A percentile compares a stretch with the other conserved stretches of the same genome.
Evolutionary conservation across 2,797 vertebrate genomes (phyloP).

Genomic region (Pangasius mekongensis): DNA sequence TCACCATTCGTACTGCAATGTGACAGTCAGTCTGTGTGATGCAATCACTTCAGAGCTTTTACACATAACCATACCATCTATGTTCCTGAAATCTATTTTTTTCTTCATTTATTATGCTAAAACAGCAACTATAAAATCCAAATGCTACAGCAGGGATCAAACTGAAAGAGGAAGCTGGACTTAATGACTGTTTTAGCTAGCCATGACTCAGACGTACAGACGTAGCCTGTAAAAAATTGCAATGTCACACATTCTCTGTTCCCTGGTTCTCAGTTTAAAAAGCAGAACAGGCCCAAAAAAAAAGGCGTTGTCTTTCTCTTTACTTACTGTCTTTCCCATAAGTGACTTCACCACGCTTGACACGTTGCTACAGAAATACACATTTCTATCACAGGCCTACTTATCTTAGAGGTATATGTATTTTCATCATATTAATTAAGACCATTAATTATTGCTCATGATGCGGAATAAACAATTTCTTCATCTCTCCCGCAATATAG

Average conservation of each 20-base stretch:
- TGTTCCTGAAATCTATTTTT: not conserved
- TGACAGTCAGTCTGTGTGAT: not conserved
- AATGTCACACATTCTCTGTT: constrained; percentile 59
- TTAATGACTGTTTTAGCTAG: constrained; percentile 24
- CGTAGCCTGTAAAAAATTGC: constrained; percentile 33
- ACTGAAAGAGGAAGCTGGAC: constrained; percentile 48
- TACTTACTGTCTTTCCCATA: constrained; percentile 67
- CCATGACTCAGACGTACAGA: constrained; percentile 41
- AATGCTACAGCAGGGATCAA: constrained; percentile 23
- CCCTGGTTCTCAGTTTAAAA: constrained; percentile 60
- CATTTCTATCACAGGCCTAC: not conserved
- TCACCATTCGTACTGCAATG: not conserved
- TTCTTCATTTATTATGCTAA: not conserved
- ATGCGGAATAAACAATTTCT: not conserved
- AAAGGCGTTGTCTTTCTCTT: constrained; percentile 58
- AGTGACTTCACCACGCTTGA: constrained; percentile 61
- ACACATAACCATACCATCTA: not conserved
- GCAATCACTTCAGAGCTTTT: not conserved
- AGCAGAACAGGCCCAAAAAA: constrained; percentile 67
- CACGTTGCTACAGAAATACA: not conserved
- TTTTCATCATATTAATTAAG: not conserved
- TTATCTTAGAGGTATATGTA: not conserved
- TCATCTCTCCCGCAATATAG: not conserved
- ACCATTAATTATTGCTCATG: not conserved
- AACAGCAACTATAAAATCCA: constrained; percentile 19